A percentile compares a stretch with the other conserved stretches of the same genome.
Evolutionary conservation across 2,797 vertebrate genomes (phyloP).

Genomic region (Alectoris magna): DNA sequence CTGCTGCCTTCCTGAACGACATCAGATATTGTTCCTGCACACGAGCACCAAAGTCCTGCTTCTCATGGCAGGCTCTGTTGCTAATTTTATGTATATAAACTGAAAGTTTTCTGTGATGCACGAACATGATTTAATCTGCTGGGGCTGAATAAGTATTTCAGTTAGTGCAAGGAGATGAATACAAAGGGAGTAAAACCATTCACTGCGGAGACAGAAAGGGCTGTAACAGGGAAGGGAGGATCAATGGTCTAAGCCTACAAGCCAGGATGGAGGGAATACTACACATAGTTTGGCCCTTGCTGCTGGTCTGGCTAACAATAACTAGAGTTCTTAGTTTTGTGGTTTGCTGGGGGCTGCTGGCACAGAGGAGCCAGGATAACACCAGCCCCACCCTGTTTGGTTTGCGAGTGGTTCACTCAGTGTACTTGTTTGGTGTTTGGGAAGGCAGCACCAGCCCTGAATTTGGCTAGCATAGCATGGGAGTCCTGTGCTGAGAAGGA

Average conservation of each 20-base stretch:
- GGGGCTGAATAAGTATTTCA: not conserved
- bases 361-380: not conserved
- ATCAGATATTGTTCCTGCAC: not conserved
- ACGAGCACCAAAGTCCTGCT: not conserved
- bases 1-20: not conserved
- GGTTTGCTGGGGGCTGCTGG: rapidly evolving
- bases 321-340: not conserved
- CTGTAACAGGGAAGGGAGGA: not conserved
- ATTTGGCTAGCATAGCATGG: not conserved
- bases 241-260: not conserved
- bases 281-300: not conserved
- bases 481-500: too few relatives aligned
- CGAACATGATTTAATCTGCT: not conserved
- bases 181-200: not conserved
- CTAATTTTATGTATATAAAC: not conserved
- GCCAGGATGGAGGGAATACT: too few relatives aligned
- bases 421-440: not conserved
- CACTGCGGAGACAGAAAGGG: not conserved
- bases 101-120: not conserved
- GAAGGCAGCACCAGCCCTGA: not conserved
- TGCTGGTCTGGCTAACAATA: not conserved
- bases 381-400: not conserved
- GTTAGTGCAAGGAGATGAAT: not conserved
- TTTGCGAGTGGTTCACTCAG: not conserved
- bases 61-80: not conserved